Conservation (phyloP, 2,888 invertebrate species). For the Drepana falcataria region DNA sequence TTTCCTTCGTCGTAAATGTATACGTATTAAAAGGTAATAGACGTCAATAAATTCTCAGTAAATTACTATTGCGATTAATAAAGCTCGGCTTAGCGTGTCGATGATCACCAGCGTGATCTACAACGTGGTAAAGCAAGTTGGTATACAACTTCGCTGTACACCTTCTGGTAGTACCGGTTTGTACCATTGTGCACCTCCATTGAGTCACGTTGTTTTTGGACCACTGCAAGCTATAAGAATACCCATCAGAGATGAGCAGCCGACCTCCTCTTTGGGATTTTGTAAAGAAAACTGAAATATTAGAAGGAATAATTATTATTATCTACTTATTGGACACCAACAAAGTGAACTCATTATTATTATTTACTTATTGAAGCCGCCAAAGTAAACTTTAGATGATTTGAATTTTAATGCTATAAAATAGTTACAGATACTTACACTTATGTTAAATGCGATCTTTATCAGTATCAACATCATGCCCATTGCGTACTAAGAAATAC, state of each 20-base stretch:
- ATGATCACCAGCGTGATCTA: slow-evolving; percentile 30
- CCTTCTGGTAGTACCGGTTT: slow-evolving; percentile 37
- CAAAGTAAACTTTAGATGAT: no score
- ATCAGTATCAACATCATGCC: no score
- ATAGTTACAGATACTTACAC: no score
- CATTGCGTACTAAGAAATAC: no score
- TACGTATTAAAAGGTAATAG: background rate
- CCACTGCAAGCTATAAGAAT: slow-evolving; percentile 38
- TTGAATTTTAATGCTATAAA: no score
- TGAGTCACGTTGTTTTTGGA: slow-evolving; percentile 27
- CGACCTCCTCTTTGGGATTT: slow-evolving; percentile 49
- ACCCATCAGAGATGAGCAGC: slow-evolving; percentile 44
- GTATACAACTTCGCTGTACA: slow-evolving; percentile 49
- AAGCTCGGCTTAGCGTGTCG: slow-evolving; percentile 42
- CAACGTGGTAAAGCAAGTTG: slow-evolving; percentile 25
- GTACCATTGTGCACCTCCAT: slow-evolving; percentile 55
- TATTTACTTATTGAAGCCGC: no score
- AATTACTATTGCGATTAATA: slow-evolving; percentile 29
- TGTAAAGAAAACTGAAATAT: slow-evolving; percentile 47
- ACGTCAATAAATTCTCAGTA: slow-evolving; percentile 28
- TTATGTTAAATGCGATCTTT: no score
- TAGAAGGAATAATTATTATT: background rate
- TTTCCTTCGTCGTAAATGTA: background rate
- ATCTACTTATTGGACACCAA: no score
- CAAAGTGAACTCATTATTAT: no score